Percentiles rank a stretch among this genome's conserved stretches.
These are phyloP conservation scores for Teinopalpus imperialis DNA, from an alignment of 2,888 invertebrate species.

Conservation along the genomic window DNA sequence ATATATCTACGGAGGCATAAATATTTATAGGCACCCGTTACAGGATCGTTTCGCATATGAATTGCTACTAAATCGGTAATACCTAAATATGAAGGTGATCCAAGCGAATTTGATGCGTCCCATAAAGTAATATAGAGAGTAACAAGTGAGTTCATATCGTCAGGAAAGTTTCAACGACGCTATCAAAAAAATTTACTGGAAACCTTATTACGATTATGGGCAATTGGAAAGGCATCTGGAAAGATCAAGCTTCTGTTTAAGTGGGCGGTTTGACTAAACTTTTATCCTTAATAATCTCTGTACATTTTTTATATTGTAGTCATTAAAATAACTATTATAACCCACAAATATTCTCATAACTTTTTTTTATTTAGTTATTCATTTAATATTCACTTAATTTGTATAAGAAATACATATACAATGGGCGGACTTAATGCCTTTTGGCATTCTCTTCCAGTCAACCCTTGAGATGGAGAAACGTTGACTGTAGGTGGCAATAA, in stretches of 20 bases:
- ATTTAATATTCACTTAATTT: no score
- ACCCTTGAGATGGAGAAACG: no score
- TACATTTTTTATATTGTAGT: no score
- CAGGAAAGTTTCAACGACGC: conserved; percentile 19
- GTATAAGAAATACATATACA: no score
- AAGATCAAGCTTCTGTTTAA: conserved; percentile 8
- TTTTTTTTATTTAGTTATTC: no score
- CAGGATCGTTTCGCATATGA: conserved; percentile 41
- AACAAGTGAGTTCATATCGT: conserved; percentile 20
- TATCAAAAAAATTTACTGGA: conserved; percentile 19
- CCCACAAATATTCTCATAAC: no score
- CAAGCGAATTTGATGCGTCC: conserved; percentile 20
- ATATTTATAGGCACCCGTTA: conserved; percentile 48
- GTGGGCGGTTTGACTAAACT: conserved; percentile 2
- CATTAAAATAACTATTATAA: no score
- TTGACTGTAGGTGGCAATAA: no score
- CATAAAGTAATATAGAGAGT: conserved; percentile 16
- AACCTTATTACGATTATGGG: conserved; percentile 22
- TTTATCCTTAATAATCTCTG: no score
- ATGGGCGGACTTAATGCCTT: no score
- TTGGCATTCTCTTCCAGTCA: no score
- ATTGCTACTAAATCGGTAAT: conserved; percentile 44
- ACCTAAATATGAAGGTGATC: conserved; percentile 47
- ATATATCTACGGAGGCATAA: conserved; percentile 38
- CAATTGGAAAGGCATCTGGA: conserved; percentile 15